Percentiles rank a stretch among this genome's conserved stretches.
These are phyloP conservation scores for Caenorhabditis virilis DNA, from an alignment of 2,888 invertebrate species.

Conservation along the genomic window DNA sequence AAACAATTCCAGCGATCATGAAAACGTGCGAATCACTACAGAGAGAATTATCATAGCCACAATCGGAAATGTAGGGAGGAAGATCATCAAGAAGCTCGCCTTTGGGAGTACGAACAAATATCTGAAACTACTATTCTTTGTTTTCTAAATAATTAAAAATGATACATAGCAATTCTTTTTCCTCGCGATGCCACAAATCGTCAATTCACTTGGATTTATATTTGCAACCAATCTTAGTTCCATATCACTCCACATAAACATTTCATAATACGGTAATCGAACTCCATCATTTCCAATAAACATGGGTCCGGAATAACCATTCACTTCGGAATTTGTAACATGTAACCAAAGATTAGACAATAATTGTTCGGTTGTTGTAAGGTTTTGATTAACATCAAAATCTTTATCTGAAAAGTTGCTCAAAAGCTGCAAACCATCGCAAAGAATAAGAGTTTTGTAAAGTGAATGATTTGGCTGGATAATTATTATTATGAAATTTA, in stretches of 20 bases:
- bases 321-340: conserved; percentile 24
- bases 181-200: conserved; percentile 6
- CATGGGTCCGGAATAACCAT: conserved; percentile 36
- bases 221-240: conserved; percentile 15
- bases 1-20: conserved; percentile 33
- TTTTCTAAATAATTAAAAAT: conserved; percentile 1
- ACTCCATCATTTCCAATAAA: conserved; percentile 36
- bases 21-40: conserved; percentile 44
- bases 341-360: conserved; percentile 20
- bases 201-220: conserved; percentile 10
- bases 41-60: conserved; percentile 40
- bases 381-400: too few species aligned
- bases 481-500: background rate
- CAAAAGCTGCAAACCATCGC: conserved; percentile 30
- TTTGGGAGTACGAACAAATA: background rate
- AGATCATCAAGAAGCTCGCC: conserved; percentile 22
- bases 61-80: conserved; percentile 36
- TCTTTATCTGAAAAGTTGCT: conserved; percentile 5
- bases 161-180: conserved; percentile 31
- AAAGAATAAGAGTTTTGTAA: conserved; percentile 35
- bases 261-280: conserved; percentile 27
- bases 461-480: conserved; percentile 22
- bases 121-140: conserved; percentile 1
- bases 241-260: conserved; percentile 31
- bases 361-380: conserved; percentile 7